Base-by-base conservation (phyloP, 2,797 vertebrate genomes). In the Hoplostethus atlanticus region DNA sequence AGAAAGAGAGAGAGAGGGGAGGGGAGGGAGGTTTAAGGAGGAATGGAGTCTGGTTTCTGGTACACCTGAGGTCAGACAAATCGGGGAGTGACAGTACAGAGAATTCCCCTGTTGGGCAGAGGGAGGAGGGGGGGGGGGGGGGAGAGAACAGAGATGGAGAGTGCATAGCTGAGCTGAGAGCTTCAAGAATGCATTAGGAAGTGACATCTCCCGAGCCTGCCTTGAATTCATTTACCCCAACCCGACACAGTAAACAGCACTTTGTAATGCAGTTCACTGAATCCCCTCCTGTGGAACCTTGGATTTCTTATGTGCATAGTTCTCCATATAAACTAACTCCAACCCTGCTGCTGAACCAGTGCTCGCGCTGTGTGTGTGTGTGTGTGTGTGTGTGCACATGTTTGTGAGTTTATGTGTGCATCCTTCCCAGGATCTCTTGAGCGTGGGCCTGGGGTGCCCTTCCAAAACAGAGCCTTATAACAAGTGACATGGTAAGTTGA, bases 401-500 rank as follows among this genome's bases (percentile, higher is more conserved):
- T 31, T 28, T 51, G 61, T 15, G 6, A 48, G 59, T 31, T 25
- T 62, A 17, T 48, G 44, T 59, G 60, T 34, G 3, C 31, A 17
- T 73, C 16, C 67, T 15, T 48, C n/a, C 44, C 16, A 8, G 67
- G 28, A 53, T 2, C 21, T 68, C 44, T 16, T 73, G 77, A 69
- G 55, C 42, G 47, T 42, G 4, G 38, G 31, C 28, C 42, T 56
- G 4, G 52, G 48, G 47, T 34, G 15, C 36, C 60, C 30, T 73
- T 21, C 55, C n/a, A 48, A 69, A 61, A 54, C n/a, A 8, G 34
- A 30, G 52, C 38, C 63, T 79, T 62, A 74, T 63, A 62, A 68
- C 71, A 84, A 77, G 55, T 76, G 87, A 88, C 84, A 82, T 34
- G 52, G 72, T 76, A 82, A 81, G 63, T 59, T 81, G 68, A 90